phyloP scores from a whole-genome alignment of 2,888 invertebrate genomes.

The Tenthredo scrophulariae region DNA sequence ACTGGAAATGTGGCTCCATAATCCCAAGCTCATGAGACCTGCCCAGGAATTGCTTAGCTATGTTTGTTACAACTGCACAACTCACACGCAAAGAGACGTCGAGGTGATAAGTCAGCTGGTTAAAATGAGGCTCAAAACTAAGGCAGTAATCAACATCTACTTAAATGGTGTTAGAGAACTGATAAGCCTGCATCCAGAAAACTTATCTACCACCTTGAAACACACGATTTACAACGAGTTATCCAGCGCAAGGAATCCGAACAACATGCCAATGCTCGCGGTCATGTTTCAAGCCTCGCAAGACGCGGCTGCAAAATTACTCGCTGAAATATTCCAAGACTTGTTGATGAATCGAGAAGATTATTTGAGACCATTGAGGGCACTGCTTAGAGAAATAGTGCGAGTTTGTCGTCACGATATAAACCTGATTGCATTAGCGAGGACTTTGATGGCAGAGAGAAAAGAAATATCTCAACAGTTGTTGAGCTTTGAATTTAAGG shows the following conservation, averaged over 20 bases:
- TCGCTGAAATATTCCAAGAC: constrained; percentile 93
- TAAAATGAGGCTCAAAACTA: constrained; percentile 95
- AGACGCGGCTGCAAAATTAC: constrained; percentile 89
- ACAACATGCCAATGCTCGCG: constrained; percentile 95
- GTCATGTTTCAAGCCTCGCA: constrained; percentile 93
- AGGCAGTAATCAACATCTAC: constrained; percentile 93
- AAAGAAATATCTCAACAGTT: constrained; percentile 83
- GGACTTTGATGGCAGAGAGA: constrained; percentile 86
- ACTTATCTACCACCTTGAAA: constrained; percentile 91
- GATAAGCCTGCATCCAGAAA: constrained; percentile 90
- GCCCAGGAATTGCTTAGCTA: constrained; percentile 95
- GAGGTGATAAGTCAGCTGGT: constrained; percentile 92
- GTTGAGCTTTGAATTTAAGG: constrained; percentile 85
- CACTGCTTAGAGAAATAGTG: constrained; percentile 93
- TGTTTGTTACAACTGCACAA: constrained; percentile 93
- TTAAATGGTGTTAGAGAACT: constrained; percentile 94
- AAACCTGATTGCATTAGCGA: constrained; percentile 89
- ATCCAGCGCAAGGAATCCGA: constrained; percentile 94
- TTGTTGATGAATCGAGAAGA: constrained; percentile 93
- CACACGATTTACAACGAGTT: constrained; percentile 97
- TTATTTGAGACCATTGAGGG: constrained; percentile 91
- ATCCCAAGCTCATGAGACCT: constrained; percentile 94
- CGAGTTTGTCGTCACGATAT: constrained; percentile 91
- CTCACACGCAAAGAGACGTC: constrained; percentile 83
- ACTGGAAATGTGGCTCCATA: constrained; percentile 96